Evolutionary conservation across 2,888 invertebrate species (phyloP), one percentile per base, ranked within the genome.

Genomic region (Trichopria drosophilae): DNA sequence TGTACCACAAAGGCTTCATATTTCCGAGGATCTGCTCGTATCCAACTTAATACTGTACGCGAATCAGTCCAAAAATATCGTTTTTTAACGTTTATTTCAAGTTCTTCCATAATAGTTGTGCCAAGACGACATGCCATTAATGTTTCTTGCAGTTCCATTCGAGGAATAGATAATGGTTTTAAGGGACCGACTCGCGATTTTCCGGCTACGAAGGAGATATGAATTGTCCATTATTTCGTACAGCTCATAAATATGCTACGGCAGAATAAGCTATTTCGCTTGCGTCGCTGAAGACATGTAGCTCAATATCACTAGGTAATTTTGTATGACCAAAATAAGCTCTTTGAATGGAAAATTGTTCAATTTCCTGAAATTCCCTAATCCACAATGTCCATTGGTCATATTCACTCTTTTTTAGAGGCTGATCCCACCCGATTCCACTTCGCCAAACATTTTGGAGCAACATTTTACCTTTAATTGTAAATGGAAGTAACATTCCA

Each of bases 391-490:
- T 12, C 61, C 60, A 62, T 36, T 26, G 28, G 1, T 20, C 24
- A 15, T 51, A 50, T 16, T 56, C 29, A 6, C 16, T 15, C 12
- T 56, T 36, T 13, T 42, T 20, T 5, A 63, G 31, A 19, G 34
- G 13, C 2, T 59, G 54, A 26, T 63, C 60, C 57, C 59, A 64
- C 3, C 18, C 47, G 7, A 60, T 55, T 1, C 49, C 53, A 22
- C 50, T 52, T 15, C 48, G 51, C 63, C 61, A 65, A 12, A 66
- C 59, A 5, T 63, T 50, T 40, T 65, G 62, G 6, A 66, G 47
- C 4, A 69, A 12, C 2, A 64, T 59, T 50, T 60, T 59, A 6
- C 56, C 44, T 7, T 52, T 31, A 2, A 64, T 51, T 1, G 58
- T 45, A 5, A 61, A 58, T 3, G 62, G 59, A 1, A 52, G 46